Conservation (phyloP, 2,888 invertebrate species). For the Hydropsyche betteni region DNA sequence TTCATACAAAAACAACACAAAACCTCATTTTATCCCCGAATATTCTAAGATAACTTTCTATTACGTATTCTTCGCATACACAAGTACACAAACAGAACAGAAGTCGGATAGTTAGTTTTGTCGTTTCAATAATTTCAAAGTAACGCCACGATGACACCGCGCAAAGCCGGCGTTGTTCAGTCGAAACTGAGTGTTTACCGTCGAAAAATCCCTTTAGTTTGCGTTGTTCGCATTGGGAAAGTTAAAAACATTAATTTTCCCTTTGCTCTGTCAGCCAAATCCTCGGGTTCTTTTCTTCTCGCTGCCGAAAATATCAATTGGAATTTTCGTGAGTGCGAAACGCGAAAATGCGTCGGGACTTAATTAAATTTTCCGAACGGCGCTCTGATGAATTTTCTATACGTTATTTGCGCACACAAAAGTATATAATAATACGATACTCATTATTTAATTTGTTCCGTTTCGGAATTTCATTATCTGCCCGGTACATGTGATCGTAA, state of each 20-base stretch:
- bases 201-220: slow-evolving; percentile 17
- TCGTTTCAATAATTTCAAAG: slow-evolving; percentile 17
- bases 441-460: too few species aligned
- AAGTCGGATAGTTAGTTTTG: background rate
- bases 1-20: too few species aligned
- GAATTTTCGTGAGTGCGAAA: background rate
- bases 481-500: too few species aligned
- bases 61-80: too few species aligned
- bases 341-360: background rate
- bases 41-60: too few species aligned
- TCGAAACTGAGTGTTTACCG: slow-evolving; percentile 10
- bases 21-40: too few species aligned
- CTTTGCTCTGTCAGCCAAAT: slow-evolving; percentile 15
- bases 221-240: background rate
- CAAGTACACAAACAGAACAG: too few species aligned
- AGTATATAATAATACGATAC: too few species aligned
- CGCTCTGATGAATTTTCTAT: background rate
- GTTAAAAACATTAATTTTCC: slow-evolving; percentile 27
- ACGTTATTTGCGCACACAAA: too few species aligned
- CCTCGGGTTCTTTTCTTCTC: slow-evolving; percentile 5
- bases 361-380: slow-evolving; percentile 12
- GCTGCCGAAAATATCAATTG: slow-evolving; percentile 11
- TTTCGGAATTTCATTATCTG: too few species aligned
- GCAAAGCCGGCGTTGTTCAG: slow-evolving; percentile 10
- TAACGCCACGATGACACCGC: slow-evolving; percentile 25